These are phyloP conservation scores for Anagyrus pseudococci DNA, from an alignment of 2,888 invertebrate genomes.

Conservation along the genomic window DNA sequence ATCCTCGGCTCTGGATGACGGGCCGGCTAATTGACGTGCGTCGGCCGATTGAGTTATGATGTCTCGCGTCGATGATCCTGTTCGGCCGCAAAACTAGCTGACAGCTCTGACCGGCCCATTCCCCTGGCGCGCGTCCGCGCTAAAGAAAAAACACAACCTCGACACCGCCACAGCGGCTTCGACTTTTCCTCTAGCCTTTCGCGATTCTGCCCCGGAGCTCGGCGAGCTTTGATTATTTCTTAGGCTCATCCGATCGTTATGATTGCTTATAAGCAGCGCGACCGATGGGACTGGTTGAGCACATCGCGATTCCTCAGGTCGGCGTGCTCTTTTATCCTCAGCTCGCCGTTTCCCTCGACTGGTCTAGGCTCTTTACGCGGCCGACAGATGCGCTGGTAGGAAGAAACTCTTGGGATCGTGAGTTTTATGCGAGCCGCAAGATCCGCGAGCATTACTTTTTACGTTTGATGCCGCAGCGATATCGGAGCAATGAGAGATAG, in stretches of 20 bases:
- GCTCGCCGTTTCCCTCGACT: too few species aligned
- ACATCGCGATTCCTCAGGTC: not conserved
- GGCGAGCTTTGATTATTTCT: slow-evolving; percentile 21
- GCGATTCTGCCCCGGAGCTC: not conserved
- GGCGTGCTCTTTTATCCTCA: not conserved
- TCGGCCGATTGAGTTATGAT: slow-evolving; percentile 35
- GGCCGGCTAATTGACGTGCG: not conserved
- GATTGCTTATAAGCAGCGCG: slow-evolving; percentile 33
- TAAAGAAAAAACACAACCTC: not conserved
- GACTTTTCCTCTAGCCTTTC: slow-evolving; percentile 2
- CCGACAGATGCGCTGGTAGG: too few species aligned
- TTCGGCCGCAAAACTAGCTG: too few species aligned
- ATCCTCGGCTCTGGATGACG: not conserved
- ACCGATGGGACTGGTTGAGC: slow-evolving; percentile 6
- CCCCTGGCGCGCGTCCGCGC: not conserved
- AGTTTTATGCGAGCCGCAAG: too few species aligned
- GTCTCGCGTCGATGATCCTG: slow-evolving; percentile 35
- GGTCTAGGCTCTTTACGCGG: too few species aligned
- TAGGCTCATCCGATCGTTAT: slow-evolving; percentile 13
- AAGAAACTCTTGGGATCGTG: too few species aligned
- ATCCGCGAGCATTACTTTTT: too few species aligned
- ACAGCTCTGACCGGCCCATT: not conserved
- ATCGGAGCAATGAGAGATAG: too few species aligned
- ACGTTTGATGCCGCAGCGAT: too few species aligned
- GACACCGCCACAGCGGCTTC: slow-evolving; percentile 2